Evolutionary conservation across 2,113 vertebrate species (phyloP).

Genomic region (Nerophis ophidion): DNA sequence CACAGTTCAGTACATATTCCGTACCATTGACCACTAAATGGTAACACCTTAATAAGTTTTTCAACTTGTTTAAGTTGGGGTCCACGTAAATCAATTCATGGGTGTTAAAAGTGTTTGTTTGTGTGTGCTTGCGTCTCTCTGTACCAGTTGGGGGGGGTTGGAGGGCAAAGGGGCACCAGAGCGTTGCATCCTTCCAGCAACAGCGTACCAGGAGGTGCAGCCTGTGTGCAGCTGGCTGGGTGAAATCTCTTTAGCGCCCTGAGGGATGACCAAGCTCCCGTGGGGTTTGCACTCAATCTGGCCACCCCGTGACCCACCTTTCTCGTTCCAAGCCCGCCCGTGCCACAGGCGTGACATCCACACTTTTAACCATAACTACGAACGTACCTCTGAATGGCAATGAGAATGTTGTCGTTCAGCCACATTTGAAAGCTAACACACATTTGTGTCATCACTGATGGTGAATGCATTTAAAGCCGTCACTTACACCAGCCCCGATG

Average conservation of each 20-base stretch:
- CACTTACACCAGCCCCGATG: slow-evolving; percentile 34
- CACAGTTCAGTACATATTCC: too few species aligned
- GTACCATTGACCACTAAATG: too few species aligned
- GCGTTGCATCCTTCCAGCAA: slow-evolving; percentile 31
- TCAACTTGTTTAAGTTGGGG: too few species aligned
- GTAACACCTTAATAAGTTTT: too few species aligned
- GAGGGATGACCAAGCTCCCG: slow-evolving; percentile 53
- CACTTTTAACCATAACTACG: slow-evolving; percentile 22
- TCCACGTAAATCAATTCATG: too few species aligned
- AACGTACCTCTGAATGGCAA: background rate
- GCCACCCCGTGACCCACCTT: slow-evolving; percentile 39
- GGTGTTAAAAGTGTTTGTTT: slow-evolving; percentile 5
- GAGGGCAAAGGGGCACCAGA: slow-evolving; percentile 55
- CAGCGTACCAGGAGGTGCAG: slow-evolving; percentile 59
- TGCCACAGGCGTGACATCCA: slow-evolving; percentile 16
- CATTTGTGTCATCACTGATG: too few species aligned
- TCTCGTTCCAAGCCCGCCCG: slow-evolving; percentile 21
- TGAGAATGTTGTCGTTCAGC: background rate
- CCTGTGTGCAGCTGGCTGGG: slow-evolving; percentile 71
- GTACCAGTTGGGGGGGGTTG: slow-evolving; percentile 58
- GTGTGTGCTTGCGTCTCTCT: slow-evolving; percentile 21
- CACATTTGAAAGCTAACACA: too few species aligned
- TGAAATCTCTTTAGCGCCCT: slow-evolving; percentile 57
- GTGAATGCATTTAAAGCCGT: slow-evolving; percentile 22
- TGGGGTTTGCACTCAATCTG: slow-evolving; percentile 59